Evolutionary conservation across 2,888 invertebrate genomes (phyloP).

Genomic region (Taphrorychus bicolor): DNA sequence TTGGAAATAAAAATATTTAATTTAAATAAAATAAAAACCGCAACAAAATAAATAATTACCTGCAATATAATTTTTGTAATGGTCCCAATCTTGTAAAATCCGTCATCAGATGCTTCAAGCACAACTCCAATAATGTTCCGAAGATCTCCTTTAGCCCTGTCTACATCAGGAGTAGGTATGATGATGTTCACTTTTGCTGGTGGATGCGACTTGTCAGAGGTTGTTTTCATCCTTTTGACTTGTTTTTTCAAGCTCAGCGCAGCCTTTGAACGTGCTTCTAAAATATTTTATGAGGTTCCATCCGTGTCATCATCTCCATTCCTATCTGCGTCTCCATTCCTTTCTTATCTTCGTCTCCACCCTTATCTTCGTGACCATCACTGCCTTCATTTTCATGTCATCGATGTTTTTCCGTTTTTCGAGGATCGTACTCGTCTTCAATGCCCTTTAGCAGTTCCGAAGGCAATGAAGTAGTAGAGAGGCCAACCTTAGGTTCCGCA

Average conservation of each 20-base stretch:
- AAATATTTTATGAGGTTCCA: conserved; percentile 23
- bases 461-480: conserved; percentile 35
- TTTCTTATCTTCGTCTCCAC: neutral
- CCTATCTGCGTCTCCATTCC: conserved; percentile 13
- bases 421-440: no score
- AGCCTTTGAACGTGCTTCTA: conserved; percentile 26
- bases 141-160: conserved; percentile 42
- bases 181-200: conserved; percentile 35
- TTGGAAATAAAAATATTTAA: no score
- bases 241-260: neutral
- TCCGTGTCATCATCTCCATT: neutral
- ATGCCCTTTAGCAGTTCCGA: conserved; percentile 31
- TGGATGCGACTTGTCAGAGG: conserved; percentile 25
- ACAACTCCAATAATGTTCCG: conserved; percentile 45
- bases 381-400: neutral
- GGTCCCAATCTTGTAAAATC: conserved; percentile 41
- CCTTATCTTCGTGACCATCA: neutral
- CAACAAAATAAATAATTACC: conserved; percentile 8
- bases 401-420: conserved; percentile 4
- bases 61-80: conserved; percentile 20
- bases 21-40: no score
- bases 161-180: conserved; percentile 44
- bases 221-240: conserved; percentile 8
- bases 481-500: conserved; percentile 35
- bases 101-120: conserved; percentile 39